Conservation (phyloP, 2,888 invertebrate genomes). For the Thalpophila matura region DNA sequence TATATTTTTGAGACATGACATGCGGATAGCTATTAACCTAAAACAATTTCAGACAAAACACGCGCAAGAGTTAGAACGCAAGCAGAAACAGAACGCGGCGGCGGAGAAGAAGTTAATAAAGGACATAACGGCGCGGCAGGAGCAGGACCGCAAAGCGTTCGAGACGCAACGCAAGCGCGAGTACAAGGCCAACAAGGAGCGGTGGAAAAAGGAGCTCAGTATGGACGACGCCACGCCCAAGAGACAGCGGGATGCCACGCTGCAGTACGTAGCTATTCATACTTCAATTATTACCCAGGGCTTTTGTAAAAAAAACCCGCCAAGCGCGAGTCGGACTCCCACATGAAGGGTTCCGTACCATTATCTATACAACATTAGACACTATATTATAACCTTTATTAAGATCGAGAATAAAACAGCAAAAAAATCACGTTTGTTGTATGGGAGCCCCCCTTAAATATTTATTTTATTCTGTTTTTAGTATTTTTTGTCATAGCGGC, state of each 20-base stretch:
- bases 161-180: conserved; percentile 98
- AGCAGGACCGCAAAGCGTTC: conserved; percentile 97
- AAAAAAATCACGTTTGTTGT: too few species aligned
- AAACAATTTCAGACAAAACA: conserved; percentile 92
- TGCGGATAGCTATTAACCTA: too few species aligned
- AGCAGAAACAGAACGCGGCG: conserved; percentile 96
- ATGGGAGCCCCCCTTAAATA: too few species aligned
- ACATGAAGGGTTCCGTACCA: too few species aligned
- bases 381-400: too few species aligned
- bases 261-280: conserved; percentile 89
- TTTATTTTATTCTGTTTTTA: too few species aligned
- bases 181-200: conserved; percentile 98
- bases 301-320: neutral
- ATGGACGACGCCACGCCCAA: conserved; percentile 98
- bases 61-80: conserved; percentile 94
- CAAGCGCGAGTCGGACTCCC: too few species aligned
- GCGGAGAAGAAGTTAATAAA: conserved; percentile 98
- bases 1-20: too few species aligned
- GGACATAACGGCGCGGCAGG: conserved; percentile 97
- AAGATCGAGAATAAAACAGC: too few species aligned
- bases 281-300: neutral
- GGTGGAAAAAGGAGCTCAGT: conserved; percentile 98
- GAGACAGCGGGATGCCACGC: conserved; percentile 96
- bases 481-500: too few species aligned
- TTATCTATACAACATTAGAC: too few species aligned